Conservation (phyloP, 2,797 vertebrate species). For the Parotocinclus haroldoi region DNA sequence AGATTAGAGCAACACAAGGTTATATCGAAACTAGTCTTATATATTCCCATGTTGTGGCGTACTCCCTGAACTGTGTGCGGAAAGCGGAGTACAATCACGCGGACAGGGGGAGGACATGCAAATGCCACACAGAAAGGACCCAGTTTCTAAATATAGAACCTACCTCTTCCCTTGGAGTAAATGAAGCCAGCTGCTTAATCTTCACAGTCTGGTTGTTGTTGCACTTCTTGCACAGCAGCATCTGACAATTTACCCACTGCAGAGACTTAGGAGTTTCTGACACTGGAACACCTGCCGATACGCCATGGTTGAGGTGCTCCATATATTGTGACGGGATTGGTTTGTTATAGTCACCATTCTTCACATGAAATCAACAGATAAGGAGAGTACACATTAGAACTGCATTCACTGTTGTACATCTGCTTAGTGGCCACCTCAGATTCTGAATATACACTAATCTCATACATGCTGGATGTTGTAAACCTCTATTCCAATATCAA, state of each 20-base stretch:
- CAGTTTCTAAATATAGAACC: conserved; percentile 28
- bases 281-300: conserved; percentile 68
- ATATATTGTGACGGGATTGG: conserved; percentile 95
- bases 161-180: conserved; percentile 88
- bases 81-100: too few species aligned
- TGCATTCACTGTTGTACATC: background rate
- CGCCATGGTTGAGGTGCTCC: conserved; percentile 93
- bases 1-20: too few species aligned
- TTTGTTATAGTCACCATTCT: conserved; percentile 99
- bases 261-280: conserved; percentile 70
- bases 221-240: conserved; percentile 90
- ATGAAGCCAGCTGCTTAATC: conserved; percentile 92
- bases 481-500: too few species aligned
- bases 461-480: too few species aligned
- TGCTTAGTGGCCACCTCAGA: background rate
- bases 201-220: conserved; percentile 89
- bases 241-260: conserved; percentile 94
- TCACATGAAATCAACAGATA: conserved; percentile 12
- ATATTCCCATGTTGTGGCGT: too few species aligned
- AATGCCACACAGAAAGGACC: too few species aligned
- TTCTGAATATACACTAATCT: too few species aligned
- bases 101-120: too few species aligned
- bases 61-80: too few species aligned
- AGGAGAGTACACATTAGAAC: background rate
- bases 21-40: too few species aligned